These are phyloP conservation scores for Spheniscus humboldti DNA, from an alignment of 2,797 vertebrate genomes.

Conservation along the genomic window DNA sequence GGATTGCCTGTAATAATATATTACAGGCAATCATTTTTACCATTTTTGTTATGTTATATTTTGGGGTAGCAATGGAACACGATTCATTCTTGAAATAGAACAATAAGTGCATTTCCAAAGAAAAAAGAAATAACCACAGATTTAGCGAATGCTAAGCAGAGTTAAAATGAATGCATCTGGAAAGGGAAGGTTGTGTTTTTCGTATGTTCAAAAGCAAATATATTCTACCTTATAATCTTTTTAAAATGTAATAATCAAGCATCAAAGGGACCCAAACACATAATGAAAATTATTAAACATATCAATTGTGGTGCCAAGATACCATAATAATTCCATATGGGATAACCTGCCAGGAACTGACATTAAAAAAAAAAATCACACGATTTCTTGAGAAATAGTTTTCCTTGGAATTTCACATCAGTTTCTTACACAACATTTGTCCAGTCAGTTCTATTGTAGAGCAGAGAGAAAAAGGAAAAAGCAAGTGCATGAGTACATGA, in stretches of 20 bases:
- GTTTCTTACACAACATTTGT: neutral
- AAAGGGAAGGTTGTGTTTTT: conserved; percentile 4
- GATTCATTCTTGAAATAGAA: conserved; percentile 45
- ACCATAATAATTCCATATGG: neutral
- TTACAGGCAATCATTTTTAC: conserved; percentile 9
- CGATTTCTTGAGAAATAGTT: neutral
- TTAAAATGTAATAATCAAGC: conserved; percentile 34
- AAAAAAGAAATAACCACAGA: conserved; percentile 21
- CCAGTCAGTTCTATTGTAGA: neutral
- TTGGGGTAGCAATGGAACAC: neutral
- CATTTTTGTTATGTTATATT: neutral
- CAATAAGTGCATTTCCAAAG: conserved; percentile 31
- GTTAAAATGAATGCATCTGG: conserved; percentile 12
- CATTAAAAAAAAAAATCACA: neutral
- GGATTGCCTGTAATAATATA: conserved; percentile 34
- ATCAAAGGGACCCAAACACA: conserved; percentile 41
- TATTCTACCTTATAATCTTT: conserved; percentile 39
- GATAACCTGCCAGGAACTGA: neutral
- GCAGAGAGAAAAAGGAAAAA: neutral
- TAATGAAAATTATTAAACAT: conserved; percentile 30
- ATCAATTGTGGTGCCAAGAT: neutral
- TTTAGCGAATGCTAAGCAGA: neutral
- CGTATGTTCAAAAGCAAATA: neutral
- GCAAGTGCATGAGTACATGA: neutral
- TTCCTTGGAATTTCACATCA: neutral